Evolutionary conservation across 2,113 vertebrate genomes (phyloP).

Genomic region (Perognathus longimembris): DNA sequence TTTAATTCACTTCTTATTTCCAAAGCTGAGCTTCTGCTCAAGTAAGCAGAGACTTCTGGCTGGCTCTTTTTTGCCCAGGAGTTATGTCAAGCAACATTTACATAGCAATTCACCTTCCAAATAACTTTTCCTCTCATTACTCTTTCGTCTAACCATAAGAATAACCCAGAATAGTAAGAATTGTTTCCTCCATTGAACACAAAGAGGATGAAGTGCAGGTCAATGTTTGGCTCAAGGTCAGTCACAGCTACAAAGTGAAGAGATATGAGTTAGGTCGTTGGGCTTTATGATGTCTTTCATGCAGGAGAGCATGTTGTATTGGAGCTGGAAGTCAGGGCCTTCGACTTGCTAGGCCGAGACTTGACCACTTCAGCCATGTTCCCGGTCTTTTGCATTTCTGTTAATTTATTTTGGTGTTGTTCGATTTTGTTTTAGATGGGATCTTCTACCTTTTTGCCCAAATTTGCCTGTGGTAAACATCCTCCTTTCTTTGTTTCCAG

Average conservation of each 20-base stretch:
- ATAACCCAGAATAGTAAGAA: neutral
- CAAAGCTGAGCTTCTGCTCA: neutral
- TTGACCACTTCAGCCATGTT: too few species aligned
- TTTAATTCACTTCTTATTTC: neutral
- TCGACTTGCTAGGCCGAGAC: too few species aligned
- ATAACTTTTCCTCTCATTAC: neutral
- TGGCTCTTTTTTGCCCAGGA: neutral
- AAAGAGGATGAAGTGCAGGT: neutral
- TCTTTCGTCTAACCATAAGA: neutral
- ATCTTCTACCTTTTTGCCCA: too few species aligned
- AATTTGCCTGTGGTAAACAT: too few species aligned
- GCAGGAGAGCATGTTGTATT: too few species aligned
- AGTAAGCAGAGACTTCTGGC: constrained; percentile 15
- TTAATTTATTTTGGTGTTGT: too few species aligned
- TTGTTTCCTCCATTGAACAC: neutral
- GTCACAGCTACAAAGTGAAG: neutral
- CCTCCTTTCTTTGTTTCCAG: too few species aligned
- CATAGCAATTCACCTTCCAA: constrained; percentile 14
- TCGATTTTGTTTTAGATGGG: too few species aligned
- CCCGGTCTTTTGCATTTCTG: too few species aligned
- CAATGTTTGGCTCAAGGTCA: neutral
- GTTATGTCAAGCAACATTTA: neutral
- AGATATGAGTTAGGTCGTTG: neutral
- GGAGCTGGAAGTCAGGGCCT: too few species aligned
- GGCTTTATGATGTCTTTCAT: too few species aligned